Evolutionary conservation across 1,140 invertebrate species (phyloP).

Genomic region (Aphaenogaster rudis): DNA sequence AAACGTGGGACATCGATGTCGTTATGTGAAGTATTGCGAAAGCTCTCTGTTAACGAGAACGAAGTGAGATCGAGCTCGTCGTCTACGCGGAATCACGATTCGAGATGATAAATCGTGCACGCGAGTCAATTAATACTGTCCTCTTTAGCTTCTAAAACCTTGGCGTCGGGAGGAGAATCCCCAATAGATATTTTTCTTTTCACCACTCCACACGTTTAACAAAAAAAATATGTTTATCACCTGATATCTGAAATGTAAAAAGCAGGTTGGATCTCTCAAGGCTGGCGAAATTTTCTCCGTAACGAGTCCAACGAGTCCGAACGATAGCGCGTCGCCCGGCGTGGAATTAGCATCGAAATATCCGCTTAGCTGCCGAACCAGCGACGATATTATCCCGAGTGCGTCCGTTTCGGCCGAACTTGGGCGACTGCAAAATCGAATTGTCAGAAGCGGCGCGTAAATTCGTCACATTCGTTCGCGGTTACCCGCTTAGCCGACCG

Average conservation of each 20-base stretch:
- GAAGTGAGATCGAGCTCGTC: constrained; percentile 7
- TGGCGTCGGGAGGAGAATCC: neutral
- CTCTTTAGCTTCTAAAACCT: neutral
- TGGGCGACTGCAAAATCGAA: constrained; percentile 46
- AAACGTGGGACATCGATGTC: constrained; percentile 15
- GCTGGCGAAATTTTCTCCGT: constrained; percentile 16
- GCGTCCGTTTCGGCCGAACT: constrained; percentile 4
- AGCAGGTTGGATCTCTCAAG: neutral
- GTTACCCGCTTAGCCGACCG: constrained; percentile 47
- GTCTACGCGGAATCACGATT: constrained; percentile 45
- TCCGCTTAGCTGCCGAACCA: constrained; percentile 2
- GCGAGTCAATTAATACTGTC: neutral
- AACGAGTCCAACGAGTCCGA: neutral
- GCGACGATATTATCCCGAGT: constrained; percentile 15
- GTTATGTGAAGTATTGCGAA: constrained; percentile 21
- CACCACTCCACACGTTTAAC: neutral
- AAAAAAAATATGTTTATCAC: neutral
- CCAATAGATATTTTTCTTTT: neutral
- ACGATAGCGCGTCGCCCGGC: neutral
- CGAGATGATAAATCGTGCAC: constrained; percentile 32
- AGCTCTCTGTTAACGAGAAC: constrained; percentile 22
- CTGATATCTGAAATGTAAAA: neutral
- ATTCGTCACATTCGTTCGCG: constrained; percentile 48
- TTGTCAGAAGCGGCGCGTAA: constrained; percentile 45
- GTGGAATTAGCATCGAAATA: constrained; percentile 44